Percentiles rank a stretch among this genome's conserved stretches.
These are phyloP conservation scores for Hypena proboscidalis DNA, from an alignment of 2,888 invertebrate genomes.

Conservation along the genomic window DNA sequence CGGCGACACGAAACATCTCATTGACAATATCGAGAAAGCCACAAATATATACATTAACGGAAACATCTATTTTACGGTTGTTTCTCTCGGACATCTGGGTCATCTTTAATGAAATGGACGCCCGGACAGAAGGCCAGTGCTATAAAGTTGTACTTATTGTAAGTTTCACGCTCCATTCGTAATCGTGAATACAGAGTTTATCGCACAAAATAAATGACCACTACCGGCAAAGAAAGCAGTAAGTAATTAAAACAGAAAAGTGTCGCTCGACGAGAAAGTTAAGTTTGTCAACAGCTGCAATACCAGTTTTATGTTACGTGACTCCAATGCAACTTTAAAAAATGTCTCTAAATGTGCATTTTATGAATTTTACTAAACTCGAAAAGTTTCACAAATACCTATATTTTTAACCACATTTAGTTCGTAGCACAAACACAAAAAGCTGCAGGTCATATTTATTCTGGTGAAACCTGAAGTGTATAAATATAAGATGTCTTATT, in stretches of 20 bases:
- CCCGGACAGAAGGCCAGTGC: no score
- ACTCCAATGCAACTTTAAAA: conserved; percentile 1
- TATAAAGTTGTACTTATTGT: conserved; percentile 2
- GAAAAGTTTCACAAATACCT: no score
- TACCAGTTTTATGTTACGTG: conserved; percentile 20
- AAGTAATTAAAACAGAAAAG: conserved; percentile 48
- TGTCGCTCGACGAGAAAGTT: conserved; percentile 53
- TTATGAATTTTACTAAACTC: no score
- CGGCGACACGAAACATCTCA: conserved; percentile 32
- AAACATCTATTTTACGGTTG: conserved; percentile 5
- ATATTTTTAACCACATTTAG: no score
- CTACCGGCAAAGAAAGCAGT: conserved; percentile 49
- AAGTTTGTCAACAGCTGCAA: conserved; percentile 46
- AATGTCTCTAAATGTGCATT: no score
- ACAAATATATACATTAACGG: conserved; percentile 18
- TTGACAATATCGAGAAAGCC: conserved; percentile 13
- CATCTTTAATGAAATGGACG: neutral
- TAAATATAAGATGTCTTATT: conserved; percentile 10
- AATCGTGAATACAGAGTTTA: conserved; percentile 20
- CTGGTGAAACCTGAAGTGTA: neutral
- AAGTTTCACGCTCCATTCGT: conserved; percentile 18
- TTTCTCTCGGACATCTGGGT: conserved; percentile 13
- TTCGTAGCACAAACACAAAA: no score
- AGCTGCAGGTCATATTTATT: no score
- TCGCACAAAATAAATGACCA: conserved; percentile 29